phyloP scores from a whole-genome alignment of 2,888 invertebrate species.

The Thecophora atra region DNA sequence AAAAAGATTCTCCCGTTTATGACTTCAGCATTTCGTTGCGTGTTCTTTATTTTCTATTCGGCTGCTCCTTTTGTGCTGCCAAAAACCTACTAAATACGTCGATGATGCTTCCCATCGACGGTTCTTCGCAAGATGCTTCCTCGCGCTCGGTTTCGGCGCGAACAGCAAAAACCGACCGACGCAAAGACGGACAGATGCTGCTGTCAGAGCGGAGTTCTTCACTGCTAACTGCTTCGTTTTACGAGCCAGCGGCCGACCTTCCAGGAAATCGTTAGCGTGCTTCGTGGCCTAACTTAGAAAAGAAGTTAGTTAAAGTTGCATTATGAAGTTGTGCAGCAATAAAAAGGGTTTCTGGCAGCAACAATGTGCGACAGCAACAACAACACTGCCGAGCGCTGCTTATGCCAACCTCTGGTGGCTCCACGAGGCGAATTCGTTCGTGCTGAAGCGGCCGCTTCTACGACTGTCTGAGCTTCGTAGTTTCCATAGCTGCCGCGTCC shows the following conservation, averaged over 20 bases:
- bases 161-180: no score
- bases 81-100: slow-evolving; percentile 23
- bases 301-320: slow-evolving; percentile 37
- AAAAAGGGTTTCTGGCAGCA: slow-evolving; percentile 25
- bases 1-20: slow-evolving; percentile 24
- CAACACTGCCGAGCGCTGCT: neutral
- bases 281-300: slow-evolving; percentile 33
- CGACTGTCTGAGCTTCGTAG: neutral
- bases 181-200: neutral
- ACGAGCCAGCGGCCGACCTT: slow-evolving; percentile 13
- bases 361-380: slow-evolving; percentile 25
- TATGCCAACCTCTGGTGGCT: neutral
- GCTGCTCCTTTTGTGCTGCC: slow-evolving; percentile 10
- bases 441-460: neutral
- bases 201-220: slow-evolving; percentile 2
- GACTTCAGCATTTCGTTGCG: slow-evolving; percentile 8
- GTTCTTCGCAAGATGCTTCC: neutral
- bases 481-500: slow-evolving; percentile 3
- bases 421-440: neutral
- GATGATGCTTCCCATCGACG: neutral
- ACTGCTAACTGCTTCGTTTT: neutral
- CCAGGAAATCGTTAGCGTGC: slow-evolving; percentile 36
- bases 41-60: neutral
- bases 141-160: no score
- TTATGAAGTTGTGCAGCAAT: slow-evolving; percentile 32